Conservation (phyloP, 2,113 vertebrate genomes). For the Theristicus caerulescens region DNA sequence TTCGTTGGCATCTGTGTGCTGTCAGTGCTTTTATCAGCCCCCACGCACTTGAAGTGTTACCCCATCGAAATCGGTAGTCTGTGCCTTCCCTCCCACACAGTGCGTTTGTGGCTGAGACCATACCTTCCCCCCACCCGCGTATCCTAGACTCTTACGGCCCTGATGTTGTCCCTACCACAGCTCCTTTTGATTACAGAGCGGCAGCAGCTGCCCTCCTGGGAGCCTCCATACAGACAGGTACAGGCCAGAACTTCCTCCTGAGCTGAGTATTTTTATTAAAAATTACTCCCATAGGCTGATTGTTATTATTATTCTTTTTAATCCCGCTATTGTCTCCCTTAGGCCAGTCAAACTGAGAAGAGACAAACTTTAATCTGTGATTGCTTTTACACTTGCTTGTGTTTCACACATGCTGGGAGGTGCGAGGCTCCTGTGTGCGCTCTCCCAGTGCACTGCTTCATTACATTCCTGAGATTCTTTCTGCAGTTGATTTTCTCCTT, state of each 20-base stretch:
- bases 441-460: not conserved
- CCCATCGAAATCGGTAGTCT: not conserved
- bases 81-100: not conserved
- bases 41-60: not conserved
- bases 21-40: not conserved
- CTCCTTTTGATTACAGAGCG: not conserved
- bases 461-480: not conserved
- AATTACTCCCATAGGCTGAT: constrained; percentile 36
- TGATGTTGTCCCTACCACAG: not conserved
- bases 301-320: constrained; percentile 32
- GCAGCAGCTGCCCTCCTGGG: not conserved
- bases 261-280: not conserved
- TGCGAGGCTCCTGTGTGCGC: not conserved
- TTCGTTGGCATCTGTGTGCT: not conserved
- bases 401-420: constrained; percentile 21
- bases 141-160: not conserved
- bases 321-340: constrained; percentile 11
- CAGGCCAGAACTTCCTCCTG: not conserved
- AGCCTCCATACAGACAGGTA: not conserved
- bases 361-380: constrained; percentile 9
- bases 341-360: constrained; percentile 3
- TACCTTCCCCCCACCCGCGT: rapidly evolving
- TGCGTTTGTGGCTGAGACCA: not conserved
- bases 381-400: constrained; percentile 29
- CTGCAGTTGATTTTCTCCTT: not conserved